Conservation (phyloP, 1,140 invertebrate genomes). For the Drosophila watanabei region DNA sequence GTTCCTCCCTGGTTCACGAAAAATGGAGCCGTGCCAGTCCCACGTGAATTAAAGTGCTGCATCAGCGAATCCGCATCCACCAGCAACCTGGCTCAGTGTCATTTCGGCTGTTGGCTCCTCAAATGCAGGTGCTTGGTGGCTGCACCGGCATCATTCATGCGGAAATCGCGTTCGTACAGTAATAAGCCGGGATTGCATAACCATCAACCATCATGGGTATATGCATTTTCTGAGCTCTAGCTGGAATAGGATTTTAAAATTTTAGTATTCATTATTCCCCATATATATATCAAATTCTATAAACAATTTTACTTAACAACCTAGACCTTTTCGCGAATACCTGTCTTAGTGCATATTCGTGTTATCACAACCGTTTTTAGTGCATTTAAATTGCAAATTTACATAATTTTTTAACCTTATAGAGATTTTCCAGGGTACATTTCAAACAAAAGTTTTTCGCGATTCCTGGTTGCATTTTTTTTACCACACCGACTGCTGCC, state of each 20-base stretch:
- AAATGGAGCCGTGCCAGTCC: slow-evolving; percentile 33
- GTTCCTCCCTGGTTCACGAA: slow-evolving; percentile 10
- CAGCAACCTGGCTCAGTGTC: slow-evolving; percentile 27
- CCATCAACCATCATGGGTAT: neutral
- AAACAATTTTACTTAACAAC: neutral
- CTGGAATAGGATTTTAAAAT: neutral
- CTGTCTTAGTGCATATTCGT: no score
- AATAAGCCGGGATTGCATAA: slow-evolving; percentile 75
- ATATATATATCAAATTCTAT: neutral
- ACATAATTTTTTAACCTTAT: no score
- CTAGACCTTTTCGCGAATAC: neutral
- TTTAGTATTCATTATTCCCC: neutral
- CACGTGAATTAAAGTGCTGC: slow-evolving; percentile 58
- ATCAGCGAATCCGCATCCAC: slow-evolving; percentile 47
- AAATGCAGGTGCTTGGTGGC: slow-evolving; percentile 29
- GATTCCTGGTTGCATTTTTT: neutral
- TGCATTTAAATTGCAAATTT: no score
- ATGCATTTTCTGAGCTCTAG: neutral
- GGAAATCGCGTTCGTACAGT: slow-evolving; percentile 67
- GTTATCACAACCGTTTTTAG: no score
- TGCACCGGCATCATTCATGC: slow-evolving; percentile 66
- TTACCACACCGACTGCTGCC: slow-evolving; percentile 4
- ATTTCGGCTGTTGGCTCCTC: slow-evolving; percentile 29
- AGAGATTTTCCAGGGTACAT: neutral
- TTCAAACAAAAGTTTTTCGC: neutral